phyloP scores from a whole-genome alignment of 2,888 invertebrate genomes.

The Opisthograptis luteolata region DNA sequence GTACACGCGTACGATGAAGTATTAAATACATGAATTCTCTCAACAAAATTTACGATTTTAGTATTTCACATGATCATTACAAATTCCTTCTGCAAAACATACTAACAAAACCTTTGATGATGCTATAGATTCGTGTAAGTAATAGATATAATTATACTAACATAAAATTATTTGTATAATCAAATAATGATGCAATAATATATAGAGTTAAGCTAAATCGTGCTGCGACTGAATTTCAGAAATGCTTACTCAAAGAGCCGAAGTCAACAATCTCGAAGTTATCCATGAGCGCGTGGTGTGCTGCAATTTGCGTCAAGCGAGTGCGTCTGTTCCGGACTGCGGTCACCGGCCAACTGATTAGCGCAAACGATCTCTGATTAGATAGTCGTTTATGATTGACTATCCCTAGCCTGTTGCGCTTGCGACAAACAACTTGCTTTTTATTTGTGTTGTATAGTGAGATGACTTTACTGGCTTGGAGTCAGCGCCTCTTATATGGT shows the following conservation, averaged over 20 bases:
- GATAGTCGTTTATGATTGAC: slow-evolving; percentile 66
- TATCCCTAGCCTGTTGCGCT: slow-evolving; percentile 49
- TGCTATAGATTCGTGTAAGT: no score
- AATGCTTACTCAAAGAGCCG: slow-evolving; percentile 67
- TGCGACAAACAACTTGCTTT: slow-evolving; percentile 25
- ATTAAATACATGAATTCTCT: not conserved
- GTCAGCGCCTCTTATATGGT: no score
- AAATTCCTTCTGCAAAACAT: no score
- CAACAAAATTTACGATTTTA: no score
- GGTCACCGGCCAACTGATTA: slow-evolving; percentile 76
- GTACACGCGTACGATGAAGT: not conserved
- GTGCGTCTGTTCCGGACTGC: slow-evolving; percentile 52
- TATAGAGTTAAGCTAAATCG: no score
- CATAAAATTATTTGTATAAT: no score
- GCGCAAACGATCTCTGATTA: slow-evolving; percentile 71
- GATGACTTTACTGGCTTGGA: no score
- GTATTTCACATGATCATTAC: no score
- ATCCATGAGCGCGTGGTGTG: slow-evolving; percentile 56
- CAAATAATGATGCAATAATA: no score
- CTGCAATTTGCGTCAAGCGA: slow-evolving; percentile 21
- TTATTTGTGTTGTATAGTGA: not conserved
- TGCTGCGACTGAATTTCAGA: slow-evolving; percentile 8
- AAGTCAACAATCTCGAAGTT: slow-evolving; percentile 68
- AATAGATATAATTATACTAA: no score
- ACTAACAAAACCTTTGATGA: no score